Conservation (phyloP, 2,113 vertebrate genomes). For the Ovibos moschatus region DNA sequence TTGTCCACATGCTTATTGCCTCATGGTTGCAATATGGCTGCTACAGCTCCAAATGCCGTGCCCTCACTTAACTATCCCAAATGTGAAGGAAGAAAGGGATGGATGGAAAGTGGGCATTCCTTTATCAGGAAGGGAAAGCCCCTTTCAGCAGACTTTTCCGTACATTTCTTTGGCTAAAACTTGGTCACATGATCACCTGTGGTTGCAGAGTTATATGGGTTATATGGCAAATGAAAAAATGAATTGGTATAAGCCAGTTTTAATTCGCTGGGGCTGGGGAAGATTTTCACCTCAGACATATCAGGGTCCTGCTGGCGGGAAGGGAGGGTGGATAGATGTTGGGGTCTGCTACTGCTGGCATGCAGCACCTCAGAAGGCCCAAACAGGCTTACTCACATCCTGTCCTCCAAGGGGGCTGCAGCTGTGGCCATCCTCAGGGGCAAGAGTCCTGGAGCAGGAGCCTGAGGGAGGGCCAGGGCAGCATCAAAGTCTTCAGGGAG, state of each 20-base stretch:
- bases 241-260: background rate
- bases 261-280: background rate
- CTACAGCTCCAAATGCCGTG: background rate
- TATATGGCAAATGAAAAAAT: background rate
- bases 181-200: background rate
- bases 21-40: background rate
- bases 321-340: background rate
- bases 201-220: background rate
- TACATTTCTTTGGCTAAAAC: background rate
- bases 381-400: accelerated
- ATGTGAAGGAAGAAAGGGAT: background rate
- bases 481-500: background rate
- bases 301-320: background rate
- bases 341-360: background rate
- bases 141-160: background rate
- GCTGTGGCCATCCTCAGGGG: too few relatives aligned
- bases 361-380: background rate
- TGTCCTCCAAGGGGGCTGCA: background rate
- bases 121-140: background rate
- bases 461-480: background rate
- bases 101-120: background rate
- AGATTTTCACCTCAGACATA: background rate
- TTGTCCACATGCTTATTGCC: background rate
- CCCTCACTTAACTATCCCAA: background rate
- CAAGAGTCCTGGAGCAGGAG: background rate